Conservation (phyloP, 2,888 invertebrate species). For the Trachelus tabidus region DNA sequence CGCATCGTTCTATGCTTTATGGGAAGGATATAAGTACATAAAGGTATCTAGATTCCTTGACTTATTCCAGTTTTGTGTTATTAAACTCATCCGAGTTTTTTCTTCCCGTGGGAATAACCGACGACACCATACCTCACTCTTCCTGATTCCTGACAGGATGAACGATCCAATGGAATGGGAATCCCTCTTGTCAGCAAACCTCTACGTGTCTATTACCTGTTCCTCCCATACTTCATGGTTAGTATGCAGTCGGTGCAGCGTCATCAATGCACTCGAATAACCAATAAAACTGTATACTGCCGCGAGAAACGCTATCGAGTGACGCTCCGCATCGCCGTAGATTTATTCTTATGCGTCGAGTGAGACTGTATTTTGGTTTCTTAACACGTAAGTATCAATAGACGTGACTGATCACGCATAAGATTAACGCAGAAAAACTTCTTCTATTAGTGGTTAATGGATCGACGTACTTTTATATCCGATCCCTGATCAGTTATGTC, state of each 20-base stretch:
- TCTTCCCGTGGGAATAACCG: neutral
- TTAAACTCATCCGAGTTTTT: neutral
- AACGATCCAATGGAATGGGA: neutral
- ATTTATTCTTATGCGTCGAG: neutral
- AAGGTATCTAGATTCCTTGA: neutral
- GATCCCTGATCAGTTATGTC: neutral
- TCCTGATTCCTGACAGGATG: neutral
- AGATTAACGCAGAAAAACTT: neutral
- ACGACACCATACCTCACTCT: neutral
- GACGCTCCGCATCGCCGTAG: neutral
- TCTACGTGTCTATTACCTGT: neutral
- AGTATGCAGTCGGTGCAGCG: constrained; percentile 35
- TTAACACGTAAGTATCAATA: too few relatives aligned
- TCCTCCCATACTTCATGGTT: constrained; percentile 15
- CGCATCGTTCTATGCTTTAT: constrained; percentile 36
- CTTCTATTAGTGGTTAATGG: neutral
- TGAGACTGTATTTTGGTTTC: neutral
- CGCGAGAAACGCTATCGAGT: neutral
- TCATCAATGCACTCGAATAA: constrained; percentile 48
- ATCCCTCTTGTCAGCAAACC: neutral
- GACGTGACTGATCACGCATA: neutral
- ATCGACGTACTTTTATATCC: neutral
- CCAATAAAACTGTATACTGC: constrained; percentile 34
- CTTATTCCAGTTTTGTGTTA: neutral
- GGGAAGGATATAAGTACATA: constrained; percentile 28